phyloP scores from a whole-genome alignment of 2,888 invertebrate genomes.

The Minunthozetes semirufus region DNA sequence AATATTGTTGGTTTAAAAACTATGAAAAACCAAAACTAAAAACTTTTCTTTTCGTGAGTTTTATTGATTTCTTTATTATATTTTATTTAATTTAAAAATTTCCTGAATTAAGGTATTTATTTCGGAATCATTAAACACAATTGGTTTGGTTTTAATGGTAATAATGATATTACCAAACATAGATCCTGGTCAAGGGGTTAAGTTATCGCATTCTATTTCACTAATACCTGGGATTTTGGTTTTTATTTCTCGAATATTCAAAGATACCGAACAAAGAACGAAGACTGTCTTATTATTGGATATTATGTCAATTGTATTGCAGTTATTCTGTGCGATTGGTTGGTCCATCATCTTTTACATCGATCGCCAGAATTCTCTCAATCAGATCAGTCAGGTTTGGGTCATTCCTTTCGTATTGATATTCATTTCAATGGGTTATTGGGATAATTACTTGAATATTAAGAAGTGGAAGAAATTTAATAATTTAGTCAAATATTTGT shows the following conservation, averaged over 20 bases:
- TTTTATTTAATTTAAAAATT: no score
- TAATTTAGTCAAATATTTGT: constrained; percentile 65
- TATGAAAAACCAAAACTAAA: constrained; percentile 38
- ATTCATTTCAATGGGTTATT: constrained; percentile 88
- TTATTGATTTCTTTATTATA: no score
- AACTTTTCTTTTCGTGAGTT: constrained; percentile 40
- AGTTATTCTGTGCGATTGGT: constrained; percentile 61
- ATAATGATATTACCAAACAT: constrained; percentile 52
- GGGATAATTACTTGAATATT: constrained; percentile 92
- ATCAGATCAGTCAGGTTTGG: constrained; percentile 52
- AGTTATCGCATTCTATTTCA: constrained; percentile 52
- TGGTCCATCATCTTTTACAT: constrained; percentile 55
- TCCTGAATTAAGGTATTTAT: constrained; percentile 50
- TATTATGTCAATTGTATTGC: constrained; percentile 58
- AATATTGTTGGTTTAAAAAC: constrained; percentile 45
- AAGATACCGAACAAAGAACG: constrained; percentile 45
- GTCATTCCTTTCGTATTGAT: constrained; percentile 76
- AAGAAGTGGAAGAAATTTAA: constrained; percentile 64
- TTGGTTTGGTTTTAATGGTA: constrained; percentile 52
- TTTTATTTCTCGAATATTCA: constrained; percentile 13
- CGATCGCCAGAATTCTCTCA: neutral
- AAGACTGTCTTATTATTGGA: constrained; percentile 51
- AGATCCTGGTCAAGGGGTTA: constrained; percentile 51
- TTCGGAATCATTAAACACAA: constrained; percentile 51
- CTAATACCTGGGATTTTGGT: constrained; percentile 50